Conservation (phyloP, 2,888 invertebrate genomes). For the Ctenicera cuprea region DNA sequence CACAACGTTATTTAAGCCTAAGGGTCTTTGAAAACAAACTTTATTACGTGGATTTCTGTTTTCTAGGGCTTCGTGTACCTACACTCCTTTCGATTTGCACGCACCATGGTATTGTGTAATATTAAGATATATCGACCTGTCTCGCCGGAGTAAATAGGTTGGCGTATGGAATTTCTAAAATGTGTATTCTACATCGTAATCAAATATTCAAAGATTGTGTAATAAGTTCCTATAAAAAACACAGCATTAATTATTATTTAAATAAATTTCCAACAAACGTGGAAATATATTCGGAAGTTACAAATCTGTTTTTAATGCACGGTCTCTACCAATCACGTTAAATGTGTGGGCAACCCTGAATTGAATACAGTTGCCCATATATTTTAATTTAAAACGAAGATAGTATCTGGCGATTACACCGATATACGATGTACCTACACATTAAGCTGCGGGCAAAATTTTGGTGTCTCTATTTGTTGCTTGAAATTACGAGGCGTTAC, state of each 20-base stretch:
- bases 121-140: constrained; percentile 32
- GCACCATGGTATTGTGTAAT: constrained; percentile 33
- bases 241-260: no score
- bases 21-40: constrained; percentile 39
- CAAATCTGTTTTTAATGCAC: no score
- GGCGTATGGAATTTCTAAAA: not conserved
- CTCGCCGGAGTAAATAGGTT: not conserved
- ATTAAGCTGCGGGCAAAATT: constrained; percentile 15
- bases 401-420: no score
- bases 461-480: constrained; percentile 24
- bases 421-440: not conserved
- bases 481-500: constrained; percentile 7
- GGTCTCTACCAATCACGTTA: no score
- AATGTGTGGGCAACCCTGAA: no score
- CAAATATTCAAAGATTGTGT: no score
- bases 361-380: no score
- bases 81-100: constrained; percentile 35
- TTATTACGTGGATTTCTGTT: constrained; percentile 40
- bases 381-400: no score
- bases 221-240: no score
- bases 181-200: not conserved
- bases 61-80: constrained; percentile 33
- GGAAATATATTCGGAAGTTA: no score
- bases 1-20: constrained; percentile 37
- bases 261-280: no score